These are phyloP conservation scores for Lophotriccus pileatus DNA, from an alignment of 2,797 vertebrate genomes.

Conservation along the genomic window DNA sequence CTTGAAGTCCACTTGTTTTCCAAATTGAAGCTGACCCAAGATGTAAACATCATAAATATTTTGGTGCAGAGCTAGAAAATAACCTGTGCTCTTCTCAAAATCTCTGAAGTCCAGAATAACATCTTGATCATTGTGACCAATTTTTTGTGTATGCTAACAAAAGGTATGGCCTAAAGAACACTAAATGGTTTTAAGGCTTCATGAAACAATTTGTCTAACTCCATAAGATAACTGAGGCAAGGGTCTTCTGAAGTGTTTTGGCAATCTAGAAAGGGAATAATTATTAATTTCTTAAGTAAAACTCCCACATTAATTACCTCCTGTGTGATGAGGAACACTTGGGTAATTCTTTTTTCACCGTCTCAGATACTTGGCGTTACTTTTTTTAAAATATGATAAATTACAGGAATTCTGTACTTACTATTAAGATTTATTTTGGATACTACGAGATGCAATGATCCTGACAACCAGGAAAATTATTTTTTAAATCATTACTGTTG, in stretches of 20 bases:
- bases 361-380: background rate
- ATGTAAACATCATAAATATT: background rate
- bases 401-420: background rate
- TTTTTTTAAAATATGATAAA: fast-evolving
- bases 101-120: background rate
- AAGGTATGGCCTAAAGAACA: background rate
- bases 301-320: background rate
- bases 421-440: background rate
- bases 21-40: background rate
- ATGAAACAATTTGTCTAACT: background rate
- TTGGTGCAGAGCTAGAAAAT: background rate
- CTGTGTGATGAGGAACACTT: background rate
- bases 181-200: background rate
- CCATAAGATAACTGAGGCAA: background rate
- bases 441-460: background rate
- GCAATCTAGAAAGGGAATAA: background rate
- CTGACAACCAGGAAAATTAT: background rate
- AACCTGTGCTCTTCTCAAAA: background rate
- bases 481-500: background rate
- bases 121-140: background rate
- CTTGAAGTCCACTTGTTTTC: background rate
- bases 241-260: background rate
- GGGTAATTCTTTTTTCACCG: background rate
- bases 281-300: background rate
- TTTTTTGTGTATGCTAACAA: background rate